Conservation (phyloP, 2,888 invertebrate genomes). For the Sarcophaga carnaria region DNA sequence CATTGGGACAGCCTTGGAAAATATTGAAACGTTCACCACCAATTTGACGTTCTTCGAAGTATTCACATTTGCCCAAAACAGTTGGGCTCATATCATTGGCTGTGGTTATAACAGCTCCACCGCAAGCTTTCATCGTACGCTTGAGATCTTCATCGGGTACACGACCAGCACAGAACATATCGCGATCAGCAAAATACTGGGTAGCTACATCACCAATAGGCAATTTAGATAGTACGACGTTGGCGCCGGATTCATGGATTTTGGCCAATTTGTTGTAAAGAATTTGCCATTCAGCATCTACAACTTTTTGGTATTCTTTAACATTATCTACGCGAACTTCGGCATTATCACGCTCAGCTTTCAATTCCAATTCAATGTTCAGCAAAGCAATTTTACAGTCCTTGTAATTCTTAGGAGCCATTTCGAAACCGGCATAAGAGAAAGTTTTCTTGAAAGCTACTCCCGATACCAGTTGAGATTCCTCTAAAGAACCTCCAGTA, state of each 20-base stretch:
- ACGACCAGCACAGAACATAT: conserved; percentile 98
- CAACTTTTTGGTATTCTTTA: conserved; percentile 96
- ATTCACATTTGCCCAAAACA: conserved; percentile 91
- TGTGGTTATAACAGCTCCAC: conserved; percentile 97
- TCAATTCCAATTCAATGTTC: conserved; percentile 98
- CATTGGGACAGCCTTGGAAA: conserved; percentile 92
- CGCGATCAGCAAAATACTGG: conserved; percentile 98
- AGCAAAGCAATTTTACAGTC: conserved; percentile 96
- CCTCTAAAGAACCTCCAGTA: conserved; percentile 90
- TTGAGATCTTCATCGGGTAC: conserved; percentile 97
- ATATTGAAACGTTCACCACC: conserved; percentile 92
- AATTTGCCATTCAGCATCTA: conserved; percentile 99
- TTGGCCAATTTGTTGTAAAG: conserved; percentile 94
- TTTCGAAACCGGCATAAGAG: conserved; percentile 99
- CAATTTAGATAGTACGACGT: conserved; percentile 97
- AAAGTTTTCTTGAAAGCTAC: conserved; percentile 99
- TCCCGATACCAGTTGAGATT: conserved; percentile 93
- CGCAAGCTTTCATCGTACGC: conserved; percentile 98
- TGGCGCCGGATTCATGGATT: conserved; percentile 95
- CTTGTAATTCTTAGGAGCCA: conserved; percentile 97
- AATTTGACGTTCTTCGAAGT: conserved; percentile 96
- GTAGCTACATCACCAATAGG: conserved; percentile 99
- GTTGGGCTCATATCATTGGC: conserved; percentile 90
- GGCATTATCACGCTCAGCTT: conserved; percentile 99
- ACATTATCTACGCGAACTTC: conserved; percentile 98